Evolutionary conservation across 2,797 vertebrate species (phyloP), one percentile per base, ranked within the genome.

Genomic region (Rhodeus uyekii): DNA sequence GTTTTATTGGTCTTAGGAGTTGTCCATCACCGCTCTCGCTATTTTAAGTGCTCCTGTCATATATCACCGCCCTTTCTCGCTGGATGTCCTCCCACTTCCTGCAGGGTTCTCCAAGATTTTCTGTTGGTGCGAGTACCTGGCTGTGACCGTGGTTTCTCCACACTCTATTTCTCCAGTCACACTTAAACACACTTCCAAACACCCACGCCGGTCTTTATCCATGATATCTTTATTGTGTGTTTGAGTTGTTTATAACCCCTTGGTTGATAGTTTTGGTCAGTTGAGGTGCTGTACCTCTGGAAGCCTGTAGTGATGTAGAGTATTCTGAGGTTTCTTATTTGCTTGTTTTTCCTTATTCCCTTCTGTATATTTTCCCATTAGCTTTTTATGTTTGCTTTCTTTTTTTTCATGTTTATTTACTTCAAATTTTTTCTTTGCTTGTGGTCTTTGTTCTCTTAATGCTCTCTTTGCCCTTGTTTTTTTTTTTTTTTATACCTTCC

Each of bases 41-140:
- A 90, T 93, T 94, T 93, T 89, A 93, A 92, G 91, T 90, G 75
- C 86, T 88, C 89, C 89, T 84, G 91, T 93, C 91, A 86, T 93
- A 93, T 92, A 93, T 93, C 92, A 93, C 88, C 88, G 88, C 83
- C 85, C 83, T 80, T 86, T 75, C 86, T 83, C 69, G 42, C 83
- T 85, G 83, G 84, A 86, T 86, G 80, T 86, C 82, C 87, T 86
- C 87, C 84, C 73, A 80, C 84, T 86, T 87, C 86, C 82, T 88
- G 79, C 82, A 76, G 81, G 64, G 58, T 46, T 75, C 75, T 83
- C 63, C 84, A 38, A 48, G 39, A 9, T 3, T 67, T 38, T 75
- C 63, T 76, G 24, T 16, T 27, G 58, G 55, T 14, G 71, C 14
- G 24, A 29, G 48, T 50, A 32, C n/a, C 38, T 74, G 74, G 60